phyloP scores from a whole-genome alignment of 1,140 invertebrate species.

The Drosophila ohnishii region DNA sequence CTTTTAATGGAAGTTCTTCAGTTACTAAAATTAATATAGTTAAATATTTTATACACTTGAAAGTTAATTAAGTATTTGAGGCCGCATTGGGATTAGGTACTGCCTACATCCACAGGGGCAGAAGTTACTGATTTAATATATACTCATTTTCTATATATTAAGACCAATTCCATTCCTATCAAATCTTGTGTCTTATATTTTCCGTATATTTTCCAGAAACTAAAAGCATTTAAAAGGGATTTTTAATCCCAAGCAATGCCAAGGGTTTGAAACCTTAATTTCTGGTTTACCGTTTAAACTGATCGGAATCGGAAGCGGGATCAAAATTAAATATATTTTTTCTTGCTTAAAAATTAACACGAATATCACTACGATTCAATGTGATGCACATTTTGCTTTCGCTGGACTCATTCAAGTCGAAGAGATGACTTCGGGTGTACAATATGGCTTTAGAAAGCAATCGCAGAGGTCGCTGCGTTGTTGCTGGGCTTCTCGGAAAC shows the following conservation, averaged over 20 bases:
- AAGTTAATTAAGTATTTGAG: neutral
- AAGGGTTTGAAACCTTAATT: neutral
- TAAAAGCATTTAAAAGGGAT: neutral
- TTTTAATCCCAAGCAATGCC: neutral
- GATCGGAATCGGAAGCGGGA: neutral
- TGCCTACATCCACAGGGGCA: neutral
- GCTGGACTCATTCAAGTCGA: conserved; percentile 20
- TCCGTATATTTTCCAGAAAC: neutral
- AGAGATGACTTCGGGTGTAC: neutral
- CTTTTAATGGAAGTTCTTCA: neutral
- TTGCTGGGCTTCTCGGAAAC: conserved; percentile 64
- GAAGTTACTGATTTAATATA: neutral
- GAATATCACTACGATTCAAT: conserved; percentile 73
- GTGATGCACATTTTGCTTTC: conserved; percentile 65
- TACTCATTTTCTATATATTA: neutral
- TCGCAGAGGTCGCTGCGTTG: conserved; percentile 12
- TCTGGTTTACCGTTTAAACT: neutral
- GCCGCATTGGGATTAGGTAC: conserved; percentile 7
- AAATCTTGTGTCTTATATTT: neutral
- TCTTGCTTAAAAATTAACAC: conserved; percentile 20
- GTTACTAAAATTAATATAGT: neutral
- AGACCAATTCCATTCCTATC: conserved; percentile 1
- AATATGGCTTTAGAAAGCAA: conserved; percentile 52
- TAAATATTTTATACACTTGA: conserved; percentile 4
- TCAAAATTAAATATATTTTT: neutral